Evolutionary conservation across 1,140 invertebrate species (phyloP).

Genomic region (Onthophagus taurus): DNA sequence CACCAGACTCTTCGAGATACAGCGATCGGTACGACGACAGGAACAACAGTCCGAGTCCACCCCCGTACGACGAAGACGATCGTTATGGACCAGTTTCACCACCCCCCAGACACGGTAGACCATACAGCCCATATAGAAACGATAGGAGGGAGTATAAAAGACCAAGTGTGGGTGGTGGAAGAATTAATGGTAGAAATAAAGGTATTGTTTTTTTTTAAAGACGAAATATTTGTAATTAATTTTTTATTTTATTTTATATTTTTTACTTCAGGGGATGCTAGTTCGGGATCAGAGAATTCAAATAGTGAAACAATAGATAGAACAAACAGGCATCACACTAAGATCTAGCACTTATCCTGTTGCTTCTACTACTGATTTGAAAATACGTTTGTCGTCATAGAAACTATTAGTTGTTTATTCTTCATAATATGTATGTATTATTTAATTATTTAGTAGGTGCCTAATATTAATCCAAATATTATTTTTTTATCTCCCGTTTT

Average conservation of each 20-base stretch:
- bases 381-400: not conserved
- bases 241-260: too few species aligned
- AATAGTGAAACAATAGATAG: constrained; percentile 35
- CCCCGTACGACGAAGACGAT: constrained; percentile 27
- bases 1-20: constrained; percentile 25
- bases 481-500: not conserved
- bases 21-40: constrained; percentile 30
- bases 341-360: constrained; percentile 31
- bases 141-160: constrained; percentile 9
- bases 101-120: constrained; percentile 18
- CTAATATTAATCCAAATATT: constrained; percentile 8
- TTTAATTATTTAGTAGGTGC: too few species aligned
- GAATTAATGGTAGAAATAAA: constrained; percentile 9
- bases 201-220: not conserved
- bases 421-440: too few species aligned
- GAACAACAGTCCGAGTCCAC: too few species aligned
- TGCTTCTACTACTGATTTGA: constrained; percentile 7
- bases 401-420: too few species aligned
- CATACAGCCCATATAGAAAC: constrained; percentile 27
- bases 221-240: too few species aligned
- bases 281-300: constrained; percentile 33
- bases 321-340: constrained; percentile 27
- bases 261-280: constrained; percentile 22
- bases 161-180: not conserved
- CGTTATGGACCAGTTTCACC: constrained; percentile 25